Evolutionary conservation across 2,113 vertebrate species (phyloP), one percentile per base, ranked within the genome.

Genomic region (Hemiscyllium ocellatum): DNA sequence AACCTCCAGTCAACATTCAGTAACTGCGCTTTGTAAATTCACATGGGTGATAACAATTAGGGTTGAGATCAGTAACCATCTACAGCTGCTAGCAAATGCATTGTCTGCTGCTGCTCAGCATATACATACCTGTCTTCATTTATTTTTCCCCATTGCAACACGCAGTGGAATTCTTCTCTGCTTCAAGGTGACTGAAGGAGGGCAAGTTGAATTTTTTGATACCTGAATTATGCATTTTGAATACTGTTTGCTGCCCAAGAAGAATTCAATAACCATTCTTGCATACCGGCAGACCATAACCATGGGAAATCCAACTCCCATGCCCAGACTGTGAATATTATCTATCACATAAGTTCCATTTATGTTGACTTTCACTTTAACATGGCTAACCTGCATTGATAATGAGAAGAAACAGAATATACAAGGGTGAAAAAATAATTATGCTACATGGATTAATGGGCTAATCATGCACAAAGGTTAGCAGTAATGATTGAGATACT

Each of bases 351-450:
- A 72, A n/a, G 5, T 52, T 72, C 19, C 50, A 76, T 72, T 93
- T 33, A 52, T 47, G 52, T 70, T 95, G 42, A 29, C 42, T 72
- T 94, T 95, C 94, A 95, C 22, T 29, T 52, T 33, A 70, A 7
- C 47, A 33, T 33, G 50, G 68, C 93, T 94, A 70, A 72, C 69
- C 68, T 95, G 68, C 42, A 72, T 13, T 95, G 50, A 42, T 24
- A 94, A 69, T 12, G 29, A 42, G 42, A 47, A 94, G 93, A 61
- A 47, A 94, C 24, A 94, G 47, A 72, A 72, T 47, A 13, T 42
- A 20, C n/a, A 13, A 94, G 65, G 90, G n/a, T 94, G 66, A 95
- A 95, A 37, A 95, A 95, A 50, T 50, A 95, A 95, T 95, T 50
- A 95, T 70, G 70, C 93, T 50, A 50, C 42, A 72, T 5, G 42